These are phyloP conservation scores for Eospalax fontanierii DNA, from an alignment of 2,797 vertebrate genomes.

Conservation along the genomic window DNA sequence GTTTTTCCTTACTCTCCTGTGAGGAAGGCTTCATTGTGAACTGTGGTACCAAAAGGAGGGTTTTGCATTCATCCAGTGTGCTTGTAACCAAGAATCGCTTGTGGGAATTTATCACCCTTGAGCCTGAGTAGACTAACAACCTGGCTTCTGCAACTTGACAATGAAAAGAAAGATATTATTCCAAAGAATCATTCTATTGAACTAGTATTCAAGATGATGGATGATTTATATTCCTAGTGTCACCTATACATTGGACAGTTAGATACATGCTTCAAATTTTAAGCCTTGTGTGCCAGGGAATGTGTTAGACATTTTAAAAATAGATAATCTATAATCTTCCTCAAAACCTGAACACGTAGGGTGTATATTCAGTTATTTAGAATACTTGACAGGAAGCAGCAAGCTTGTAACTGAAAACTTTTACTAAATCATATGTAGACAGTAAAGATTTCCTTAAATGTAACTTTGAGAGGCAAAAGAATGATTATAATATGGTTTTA, in stretches of 20 bases:
- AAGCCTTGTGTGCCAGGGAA: conserved; percentile 26
- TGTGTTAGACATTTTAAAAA: conserved; percentile 62
- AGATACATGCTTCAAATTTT: conserved; percentile 15
- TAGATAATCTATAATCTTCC: conserved; percentile 56
- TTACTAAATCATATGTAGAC: conserved; percentile 1
- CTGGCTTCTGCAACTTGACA: background rate
- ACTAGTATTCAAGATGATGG: conserved; percentile 44
- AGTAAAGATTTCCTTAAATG: conserved; percentile 19
- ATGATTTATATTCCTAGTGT: conserved; percentile 55
- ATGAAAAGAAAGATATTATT: background rate
- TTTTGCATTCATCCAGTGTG: background rate
- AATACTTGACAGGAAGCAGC: conserved; percentile 14
- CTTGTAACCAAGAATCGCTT: background rate
- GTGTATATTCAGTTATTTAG: background rate
- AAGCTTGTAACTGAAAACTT: conserved; percentile 22
- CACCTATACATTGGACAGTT: conserved; percentile 39
- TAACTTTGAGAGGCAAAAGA: conserved; percentile 12
- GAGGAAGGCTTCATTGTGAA: background rate
- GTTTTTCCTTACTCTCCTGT: background rate
- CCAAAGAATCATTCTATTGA: conserved; percentile 40
- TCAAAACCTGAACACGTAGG: background rate
- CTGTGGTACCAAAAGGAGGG: background rate
- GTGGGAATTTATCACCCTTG: background rate
- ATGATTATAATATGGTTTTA: background rate
- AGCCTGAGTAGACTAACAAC: background rate